Conservation (phyloP, 2,113 vertebrate genomes). For the Ursus arctos region DNA sequence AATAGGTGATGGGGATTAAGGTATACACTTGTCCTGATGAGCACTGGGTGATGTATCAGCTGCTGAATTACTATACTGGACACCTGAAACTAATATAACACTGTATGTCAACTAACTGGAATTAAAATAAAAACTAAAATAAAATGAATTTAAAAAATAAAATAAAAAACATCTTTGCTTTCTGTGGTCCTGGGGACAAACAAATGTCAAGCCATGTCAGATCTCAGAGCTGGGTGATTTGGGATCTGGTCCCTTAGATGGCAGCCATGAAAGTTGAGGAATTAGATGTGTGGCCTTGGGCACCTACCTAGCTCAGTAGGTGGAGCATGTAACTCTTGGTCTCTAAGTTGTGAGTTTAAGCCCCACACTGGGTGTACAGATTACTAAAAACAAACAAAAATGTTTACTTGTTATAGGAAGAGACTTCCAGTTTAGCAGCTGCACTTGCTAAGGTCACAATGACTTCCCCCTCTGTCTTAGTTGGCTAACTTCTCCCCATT, state of each 20-base stretch:
- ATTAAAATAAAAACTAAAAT: background rate
- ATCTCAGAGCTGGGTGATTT: background rate
- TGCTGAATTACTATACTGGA: background rate
- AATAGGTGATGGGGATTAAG: background rate
- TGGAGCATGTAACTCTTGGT: background rate
- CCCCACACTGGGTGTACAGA: background rate
- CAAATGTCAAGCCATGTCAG: background rate
- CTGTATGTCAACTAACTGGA: background rate
- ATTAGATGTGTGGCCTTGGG: background rate
- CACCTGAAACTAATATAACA: background rate
- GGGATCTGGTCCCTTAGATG: background rate
- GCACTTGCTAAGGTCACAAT: too few relatives aligned
- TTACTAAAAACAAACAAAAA: background rate
- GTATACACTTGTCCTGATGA: background rate
- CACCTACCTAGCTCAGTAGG: background rate
- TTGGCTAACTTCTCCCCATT: too few relatives aligned
- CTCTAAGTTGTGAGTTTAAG: background rate
- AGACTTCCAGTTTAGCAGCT: background rate
- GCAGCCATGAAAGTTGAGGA: background rate
- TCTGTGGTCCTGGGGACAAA: background rate
- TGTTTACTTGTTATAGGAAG: background rate
- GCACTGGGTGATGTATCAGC: background rate
- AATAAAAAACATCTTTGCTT: background rate
- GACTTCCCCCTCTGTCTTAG: too few relatives aligned
- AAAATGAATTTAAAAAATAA: background rate